A percentile compares a stretch with the other conserved stretches of the same genome.
Evolutionary conservation across 2,113 vertebrate species (phyloP).

Genomic region (Bufo bufo): DNA sequence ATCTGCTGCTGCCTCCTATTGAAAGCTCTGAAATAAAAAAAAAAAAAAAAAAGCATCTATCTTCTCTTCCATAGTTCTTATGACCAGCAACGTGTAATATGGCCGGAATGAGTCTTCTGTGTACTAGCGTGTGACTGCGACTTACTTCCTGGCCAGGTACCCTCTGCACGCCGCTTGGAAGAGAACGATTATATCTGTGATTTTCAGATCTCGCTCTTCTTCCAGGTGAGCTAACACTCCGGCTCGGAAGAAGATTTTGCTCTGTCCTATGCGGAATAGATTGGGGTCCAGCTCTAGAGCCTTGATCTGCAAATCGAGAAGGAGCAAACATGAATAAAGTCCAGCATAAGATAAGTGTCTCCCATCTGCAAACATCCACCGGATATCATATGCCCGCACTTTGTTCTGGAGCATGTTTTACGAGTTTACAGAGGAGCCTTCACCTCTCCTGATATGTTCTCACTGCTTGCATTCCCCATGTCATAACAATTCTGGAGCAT

Average conservation of each 20-base stretch:
- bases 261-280: slow-evolving; percentile 88
- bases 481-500: too few species aligned
- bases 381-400: too few species aligned
- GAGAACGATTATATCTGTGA: slow-evolving; percentile 89
- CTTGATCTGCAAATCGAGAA: slow-evolving; percentile 73
- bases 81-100: too few species aligned
- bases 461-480: too few species aligned
- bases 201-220: slow-evolving; percentile 89
- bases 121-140: neutral
- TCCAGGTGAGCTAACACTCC: slow-evolving; percentile 89
- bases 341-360: too few species aligned
- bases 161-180: slow-evolving; percentile 88
- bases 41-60: neutral
- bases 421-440: too few species aligned
- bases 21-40: slow-evolving; percentile 76
- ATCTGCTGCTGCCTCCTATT: slow-evolving; percentile 88
- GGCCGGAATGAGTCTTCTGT: neutral
- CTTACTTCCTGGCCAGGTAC: slow-evolving; percentile 85
- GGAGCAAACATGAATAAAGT: neutral
- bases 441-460: too few species aligned
- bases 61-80: too few species aligned
- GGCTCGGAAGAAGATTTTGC: slow-evolving; percentile 91
- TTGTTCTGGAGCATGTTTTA: too few species aligned
- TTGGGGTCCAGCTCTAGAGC: slow-evolving; percentile 87
- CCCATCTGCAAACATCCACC: too few species aligned